phyloP scores from a whole-genome alignment of 2,113 vertebrate genomes.

The Charadrius vociferus region DNA sequence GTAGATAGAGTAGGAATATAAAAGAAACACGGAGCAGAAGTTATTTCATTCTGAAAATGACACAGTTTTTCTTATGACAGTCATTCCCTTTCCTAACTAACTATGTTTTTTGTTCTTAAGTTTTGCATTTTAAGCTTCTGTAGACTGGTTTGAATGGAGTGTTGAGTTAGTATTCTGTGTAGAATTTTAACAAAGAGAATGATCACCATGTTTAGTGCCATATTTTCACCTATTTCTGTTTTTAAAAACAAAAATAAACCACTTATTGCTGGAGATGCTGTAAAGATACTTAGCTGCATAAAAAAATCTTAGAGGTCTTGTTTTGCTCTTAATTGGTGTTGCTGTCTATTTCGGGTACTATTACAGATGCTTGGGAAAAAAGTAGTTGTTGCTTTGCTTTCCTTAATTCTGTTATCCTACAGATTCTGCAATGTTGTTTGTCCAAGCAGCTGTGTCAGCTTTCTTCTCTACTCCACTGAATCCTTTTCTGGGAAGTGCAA shows the following conservation, averaged over 20 bases:
- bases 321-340: not conserved
- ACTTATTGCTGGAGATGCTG: not conserved
- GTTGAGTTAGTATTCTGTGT: not conserved
- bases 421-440: slow-evolving; percentile 92
- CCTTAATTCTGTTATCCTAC: slow-evolving; percentile 72
- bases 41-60: not conserved
- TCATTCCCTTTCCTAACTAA: not conserved
- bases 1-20: not conserved
- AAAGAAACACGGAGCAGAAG: not conserved
- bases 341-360: not conserved
- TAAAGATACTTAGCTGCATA: not conserved
- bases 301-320: not conserved
- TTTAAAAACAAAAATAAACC: not conserved
- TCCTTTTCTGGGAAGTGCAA: slow-evolving; percentile 90
- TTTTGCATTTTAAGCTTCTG: not conserved
- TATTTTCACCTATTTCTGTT: not conserved
- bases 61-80: not conserved
- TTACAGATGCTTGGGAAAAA: not conserved
- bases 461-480: slow-evolving; percentile 89
- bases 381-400: not conserved
- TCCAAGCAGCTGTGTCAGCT: slow-evolving; percentile 86
- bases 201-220: not conserved
- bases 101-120: not conserved
- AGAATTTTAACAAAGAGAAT: not conserved
- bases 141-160: not conserved